Conservation (phyloP, 2,888 invertebrate genomes). For the Candidula unifasciata region DNA sequence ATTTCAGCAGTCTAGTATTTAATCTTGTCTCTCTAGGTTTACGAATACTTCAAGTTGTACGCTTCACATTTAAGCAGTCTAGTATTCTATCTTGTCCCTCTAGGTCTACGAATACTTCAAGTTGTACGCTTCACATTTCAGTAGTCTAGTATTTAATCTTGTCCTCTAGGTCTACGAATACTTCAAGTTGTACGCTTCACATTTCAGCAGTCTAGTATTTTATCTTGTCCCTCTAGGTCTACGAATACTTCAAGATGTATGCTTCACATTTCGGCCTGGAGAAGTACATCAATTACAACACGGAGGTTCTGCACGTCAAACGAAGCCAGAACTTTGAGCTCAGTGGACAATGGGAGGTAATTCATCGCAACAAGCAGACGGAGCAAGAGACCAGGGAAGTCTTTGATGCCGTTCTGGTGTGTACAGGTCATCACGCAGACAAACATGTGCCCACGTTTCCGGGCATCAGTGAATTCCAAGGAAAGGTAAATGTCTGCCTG, state of each 20-base stretch:
- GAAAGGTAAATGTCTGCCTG: conserved; percentile 49
- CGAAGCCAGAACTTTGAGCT: conserved; percentile 59
- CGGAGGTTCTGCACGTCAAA: conserved; percentile 63
- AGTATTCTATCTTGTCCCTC: no score
- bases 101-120: no score
- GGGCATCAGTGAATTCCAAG: conserved; percentile 67
- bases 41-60: no score
- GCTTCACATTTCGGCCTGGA: conserved; percentile 71
- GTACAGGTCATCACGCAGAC: conserved; percentile 72
- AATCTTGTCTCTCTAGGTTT: no score
- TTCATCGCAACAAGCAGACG: conserved; percentile 59
- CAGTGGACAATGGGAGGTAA: conserved; percentile 71
- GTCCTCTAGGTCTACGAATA: no score
- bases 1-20: no score
- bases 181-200: no score
- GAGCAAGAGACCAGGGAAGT: conserved; percentile 54
- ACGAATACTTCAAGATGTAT: conserved; percentile 74
- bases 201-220: no score
- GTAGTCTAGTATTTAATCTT: no score
- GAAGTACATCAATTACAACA: conserved; percentile 70
- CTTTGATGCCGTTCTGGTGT: conserved; percentile 69
- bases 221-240: conserved; percentile 42
- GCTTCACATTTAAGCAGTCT: no score
- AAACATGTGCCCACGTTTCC: conserved; percentile 63
- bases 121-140: no score